Percentiles rank a stretch among this genome's conserved stretches.
Conservation (phyloP, 1,140 invertebrate genomes). For the Dendroctonus ponderosae region DNA sequence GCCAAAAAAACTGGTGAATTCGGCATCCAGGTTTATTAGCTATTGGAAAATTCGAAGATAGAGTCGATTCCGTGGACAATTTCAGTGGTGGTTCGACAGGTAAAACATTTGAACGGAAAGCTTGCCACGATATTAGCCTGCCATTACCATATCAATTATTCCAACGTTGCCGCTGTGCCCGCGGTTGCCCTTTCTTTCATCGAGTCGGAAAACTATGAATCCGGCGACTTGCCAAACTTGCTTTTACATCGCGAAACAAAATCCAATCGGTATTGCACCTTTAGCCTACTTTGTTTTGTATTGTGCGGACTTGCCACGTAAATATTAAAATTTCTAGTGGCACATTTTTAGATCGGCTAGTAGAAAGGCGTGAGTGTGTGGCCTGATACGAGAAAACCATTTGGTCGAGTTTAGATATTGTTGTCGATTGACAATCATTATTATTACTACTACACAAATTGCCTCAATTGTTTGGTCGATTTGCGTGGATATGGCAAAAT, state of each 20-base stretch:
- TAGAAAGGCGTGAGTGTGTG: conserved; percentile 26
- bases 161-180: conserved; percentile 9
- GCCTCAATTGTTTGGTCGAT: too few species aligned
- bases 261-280: conserved; percentile 30
- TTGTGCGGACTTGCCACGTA: conserved; percentile 18
- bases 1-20: too few species aligned
- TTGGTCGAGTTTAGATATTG: conserved; percentile 21
- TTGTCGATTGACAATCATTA: not conserved
- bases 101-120: conserved; percentile 11
- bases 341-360: conserved; percentile 35
- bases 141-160: conserved; percentile 30
- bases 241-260: conserved; percentile 21
- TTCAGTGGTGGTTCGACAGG: conserved; percentile 10
- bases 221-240: conserved; percentile 26
- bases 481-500: too few species aligned
- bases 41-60: too few species aligned
- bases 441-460: not conserved
- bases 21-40: too few species aligned
- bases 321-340: conserved; percentile 32
- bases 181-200: conserved; percentile 17
- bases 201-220: not conserved
- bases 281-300: conserved; percentile 23
- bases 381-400: not conserved
- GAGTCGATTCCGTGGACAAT: not conserved
- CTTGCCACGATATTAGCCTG: conserved; percentile 22